Conservation (phyloP, 2,113 vertebrate genomes). For the Lagopus leucura region DNA sequence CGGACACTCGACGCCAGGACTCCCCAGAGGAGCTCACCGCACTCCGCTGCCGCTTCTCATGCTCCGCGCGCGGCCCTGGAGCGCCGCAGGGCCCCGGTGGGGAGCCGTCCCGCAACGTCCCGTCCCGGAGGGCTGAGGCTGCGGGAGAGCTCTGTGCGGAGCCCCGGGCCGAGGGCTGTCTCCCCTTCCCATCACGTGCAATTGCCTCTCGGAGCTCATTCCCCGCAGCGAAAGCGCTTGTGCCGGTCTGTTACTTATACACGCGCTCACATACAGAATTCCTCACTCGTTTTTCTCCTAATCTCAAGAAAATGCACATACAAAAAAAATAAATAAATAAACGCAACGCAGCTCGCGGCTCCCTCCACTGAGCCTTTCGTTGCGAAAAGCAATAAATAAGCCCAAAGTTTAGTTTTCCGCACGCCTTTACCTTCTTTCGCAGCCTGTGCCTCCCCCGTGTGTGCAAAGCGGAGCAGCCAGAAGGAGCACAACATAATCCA, state of each 20-base stretch:
- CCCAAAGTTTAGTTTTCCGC: conserved; percentile 75
- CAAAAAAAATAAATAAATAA: neutral
- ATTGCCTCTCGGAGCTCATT: neutral
- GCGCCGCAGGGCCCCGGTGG: neutral
- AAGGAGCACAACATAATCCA: conserved; percentile 92
- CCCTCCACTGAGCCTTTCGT: neutral
- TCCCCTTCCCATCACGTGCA: neutral
- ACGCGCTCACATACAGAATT: neutral
- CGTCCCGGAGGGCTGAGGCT: neutral
- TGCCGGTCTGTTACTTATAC: neutral
- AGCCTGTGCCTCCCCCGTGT: conserved; percentile 89
- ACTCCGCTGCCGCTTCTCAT: neutral
- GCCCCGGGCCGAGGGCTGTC: neutral
- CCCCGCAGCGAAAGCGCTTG: neutral
- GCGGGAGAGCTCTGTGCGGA: neutral
- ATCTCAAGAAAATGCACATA: neutral
- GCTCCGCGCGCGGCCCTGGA: neutral
- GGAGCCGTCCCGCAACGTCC: neutral
- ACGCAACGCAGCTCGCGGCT: neutral
- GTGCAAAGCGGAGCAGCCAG: conserved; percentile 84
- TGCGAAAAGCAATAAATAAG: conserved; percentile 52
- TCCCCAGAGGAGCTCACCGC: neutral
- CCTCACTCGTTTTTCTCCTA: neutral
- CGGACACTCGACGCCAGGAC: neutral
- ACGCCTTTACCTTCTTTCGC: conserved; percentile 90